phyloP scores from a whole-genome alignment of 2,888 invertebrate species.

The Campoplex capitator region DNA sequence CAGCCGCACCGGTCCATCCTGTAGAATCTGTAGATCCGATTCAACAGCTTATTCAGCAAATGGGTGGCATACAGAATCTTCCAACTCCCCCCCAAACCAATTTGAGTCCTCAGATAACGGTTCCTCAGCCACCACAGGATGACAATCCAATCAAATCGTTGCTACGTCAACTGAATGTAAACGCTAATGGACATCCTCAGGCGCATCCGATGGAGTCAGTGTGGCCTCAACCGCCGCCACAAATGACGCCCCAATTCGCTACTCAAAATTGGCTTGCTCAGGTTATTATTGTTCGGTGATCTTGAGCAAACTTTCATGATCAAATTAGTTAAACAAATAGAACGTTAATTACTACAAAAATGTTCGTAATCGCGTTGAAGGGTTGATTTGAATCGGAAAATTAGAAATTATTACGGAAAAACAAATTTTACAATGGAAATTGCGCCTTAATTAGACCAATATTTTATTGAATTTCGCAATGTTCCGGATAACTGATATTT shows the following conservation, averaged over 20 bases:
- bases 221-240: constrained; percentile 82
- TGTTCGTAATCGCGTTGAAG: too few relatives aligned
- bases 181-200: constrained; percentile 79
- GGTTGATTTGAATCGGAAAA: background rate
- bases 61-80: constrained; percentile 85
- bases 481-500: too few relatives aligned
- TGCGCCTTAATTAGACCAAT: too few relatives aligned
- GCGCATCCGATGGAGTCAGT: constrained; percentile 80
- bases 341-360: background rate
- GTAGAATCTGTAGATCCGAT: constrained; percentile 84
- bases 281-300: constrained; percentile 70
- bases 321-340: background rate
- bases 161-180: constrained; percentile 85
- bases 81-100: constrained; percentile 81
- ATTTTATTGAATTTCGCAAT: too few relatives aligned
- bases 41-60: constrained; percentile 86
- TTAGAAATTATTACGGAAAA: background rate
- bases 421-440: background rate
- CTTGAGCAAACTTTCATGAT: background rate
- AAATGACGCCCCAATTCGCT: constrained; percentile 80
- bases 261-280: constrained; percentile 82
- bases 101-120: constrained; percentile 73
- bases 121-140: constrained; percentile 77
- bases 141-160: constrained; percentile 86
- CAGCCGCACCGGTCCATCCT: constrained; percentile 73